Evolutionary conservation across 2,797 vertebrate genomes (phyloP).

Genomic region (Eupleurogrammus muticus): DNA sequence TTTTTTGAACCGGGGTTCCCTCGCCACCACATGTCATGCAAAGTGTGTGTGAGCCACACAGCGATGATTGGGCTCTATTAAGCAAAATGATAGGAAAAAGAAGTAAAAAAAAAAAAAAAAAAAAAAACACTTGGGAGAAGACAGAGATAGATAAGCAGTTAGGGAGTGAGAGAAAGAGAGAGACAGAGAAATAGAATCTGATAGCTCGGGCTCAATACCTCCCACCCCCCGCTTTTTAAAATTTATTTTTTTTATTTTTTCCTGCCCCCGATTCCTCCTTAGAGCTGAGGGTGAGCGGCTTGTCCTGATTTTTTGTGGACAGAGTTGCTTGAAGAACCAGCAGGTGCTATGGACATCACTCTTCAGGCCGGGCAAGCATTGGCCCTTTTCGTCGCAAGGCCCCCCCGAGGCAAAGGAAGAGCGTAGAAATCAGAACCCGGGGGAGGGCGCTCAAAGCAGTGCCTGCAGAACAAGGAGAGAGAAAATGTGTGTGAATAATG

Average conservation of each 20-base stretch:
- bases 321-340: conserved; percentile 90
- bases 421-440: conserved; percentile 89
- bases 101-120: conserved; percentile 39
- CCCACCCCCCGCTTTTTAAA: conserved; percentile 69
- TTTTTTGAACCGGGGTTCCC: conserved; percentile 80
- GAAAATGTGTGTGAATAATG: conserved; percentile 24
- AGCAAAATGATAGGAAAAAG: conserved; percentile 76
- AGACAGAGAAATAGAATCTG: conserved; percentile 86
- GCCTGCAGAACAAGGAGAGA: conserved; percentile 77
- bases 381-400: conserved; percentile 85
- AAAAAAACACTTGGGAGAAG: conserved; percentile 73
- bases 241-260: too few relatives aligned
- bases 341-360: conserved; percentile 89
- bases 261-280: conserved; percentile 81
- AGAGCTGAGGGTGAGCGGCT: conserved; percentile 87
- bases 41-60: conserved; percentile 81
- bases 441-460: conserved; percentile 86
- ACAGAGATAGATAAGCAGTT: conserved; percentile 79
- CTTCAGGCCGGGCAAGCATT: conserved; percentile 86
- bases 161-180: conserved; percentile 76
- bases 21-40: conserved; percentile 88
- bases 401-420: conserved; percentile 90
- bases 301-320: conserved; percentile 88
- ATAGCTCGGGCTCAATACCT: conserved; percentile 82
- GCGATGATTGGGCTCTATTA: conserved; percentile 84